phyloP scores from a whole-genome alignment of 2,113 vertebrate genomes.

The Salvelinus sp. region DNA sequence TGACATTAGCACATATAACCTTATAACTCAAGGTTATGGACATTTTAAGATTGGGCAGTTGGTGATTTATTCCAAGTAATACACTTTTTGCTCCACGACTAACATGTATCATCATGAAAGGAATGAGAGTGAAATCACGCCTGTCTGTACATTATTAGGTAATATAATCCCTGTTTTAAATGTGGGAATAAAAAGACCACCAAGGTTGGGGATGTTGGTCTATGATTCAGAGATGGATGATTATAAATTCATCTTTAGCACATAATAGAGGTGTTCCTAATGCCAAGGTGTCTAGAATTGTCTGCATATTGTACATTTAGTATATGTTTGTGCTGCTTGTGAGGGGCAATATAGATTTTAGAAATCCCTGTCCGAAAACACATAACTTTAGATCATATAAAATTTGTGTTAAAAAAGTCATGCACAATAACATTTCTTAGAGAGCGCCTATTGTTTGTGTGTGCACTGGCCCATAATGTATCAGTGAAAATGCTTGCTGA shows the following conservation, averaged over 20 bases:
- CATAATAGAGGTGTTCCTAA: too few species aligned
- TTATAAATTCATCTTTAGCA: too few species aligned
- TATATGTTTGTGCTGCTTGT: too few species aligned
- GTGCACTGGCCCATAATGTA: constrained; percentile 42
- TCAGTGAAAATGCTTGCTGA: constrained; percentile 44
- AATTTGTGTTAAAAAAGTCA: constrained; percentile 12
- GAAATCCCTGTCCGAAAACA: too few species aligned
- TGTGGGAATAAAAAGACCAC: constrained; percentile 37
- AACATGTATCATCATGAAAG: constrained; percentile 33
- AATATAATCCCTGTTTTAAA: constrained; percentile 32
- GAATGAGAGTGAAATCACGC: neutral
- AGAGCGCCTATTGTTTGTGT: constrained; percentile 21
- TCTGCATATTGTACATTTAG: too few species aligned
- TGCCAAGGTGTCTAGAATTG: too few species aligned
- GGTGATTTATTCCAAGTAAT: constrained; percentile 52
- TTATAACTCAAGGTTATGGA: constrained; percentile 56
- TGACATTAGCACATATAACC: constrained; percentile 42
- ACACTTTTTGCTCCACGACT: constrained; percentile 46
- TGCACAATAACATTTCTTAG: too few species aligned
- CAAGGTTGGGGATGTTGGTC: neutral
- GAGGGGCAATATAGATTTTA: too few species aligned
- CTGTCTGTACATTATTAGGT: constrained; percentile 23
- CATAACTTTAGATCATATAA: too few species aligned
- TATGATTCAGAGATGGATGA: constrained; percentile 31
- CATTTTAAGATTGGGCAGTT: constrained; percentile 40